Evolutionary conservation across 2,113 vertebrate genomes (phyloP).

Genomic region (Mobula birostris): DNA sequence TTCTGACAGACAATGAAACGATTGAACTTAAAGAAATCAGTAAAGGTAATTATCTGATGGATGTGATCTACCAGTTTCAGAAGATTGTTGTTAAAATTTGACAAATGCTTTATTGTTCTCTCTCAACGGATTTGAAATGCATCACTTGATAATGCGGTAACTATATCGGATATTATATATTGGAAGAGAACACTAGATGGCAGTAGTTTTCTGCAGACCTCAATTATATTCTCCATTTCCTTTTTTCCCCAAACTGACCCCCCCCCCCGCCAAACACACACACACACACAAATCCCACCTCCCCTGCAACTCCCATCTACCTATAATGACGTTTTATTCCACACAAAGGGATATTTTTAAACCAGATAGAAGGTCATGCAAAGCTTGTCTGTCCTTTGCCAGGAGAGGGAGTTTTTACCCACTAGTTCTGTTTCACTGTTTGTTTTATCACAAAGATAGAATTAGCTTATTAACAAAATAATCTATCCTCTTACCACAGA

Average conservation of each 20-base stretch:
- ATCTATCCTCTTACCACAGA: constrained; percentile 38
- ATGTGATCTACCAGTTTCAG: not conserved
- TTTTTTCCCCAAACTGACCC: not conserved
- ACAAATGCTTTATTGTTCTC: not conserved
- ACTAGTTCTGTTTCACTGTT: constrained; percentile 23
- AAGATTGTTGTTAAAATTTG: not conserved
- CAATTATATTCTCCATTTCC: not conserved
- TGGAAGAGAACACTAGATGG: constrained; percentile 36
- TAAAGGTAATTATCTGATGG: not conserved
- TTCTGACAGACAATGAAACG: not conserved
- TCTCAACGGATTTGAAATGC: not conserved
- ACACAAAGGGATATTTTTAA: not conserved
- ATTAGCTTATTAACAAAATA: constrained; percentile 38
- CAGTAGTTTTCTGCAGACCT: constrained; percentile 35
- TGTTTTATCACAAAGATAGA: constrained; percentile 32
- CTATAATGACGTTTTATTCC: not conserved
- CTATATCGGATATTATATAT: not conserved
- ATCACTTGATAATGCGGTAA: not conserved
- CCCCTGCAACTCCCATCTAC: not conserved
- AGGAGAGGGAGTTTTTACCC: constrained; percentile 34
- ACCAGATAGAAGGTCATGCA: not conserved
- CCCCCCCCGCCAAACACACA: not conserved
- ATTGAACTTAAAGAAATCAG: not conserved
- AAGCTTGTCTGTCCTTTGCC: not conserved
- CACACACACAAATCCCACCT: not conserved